Percentiles rank a stretch among this genome's conserved stretches.
phyloP scores from a whole-genome alignment of 1,140 invertebrate species.

The Rhagoletis zephyria region DNA sequence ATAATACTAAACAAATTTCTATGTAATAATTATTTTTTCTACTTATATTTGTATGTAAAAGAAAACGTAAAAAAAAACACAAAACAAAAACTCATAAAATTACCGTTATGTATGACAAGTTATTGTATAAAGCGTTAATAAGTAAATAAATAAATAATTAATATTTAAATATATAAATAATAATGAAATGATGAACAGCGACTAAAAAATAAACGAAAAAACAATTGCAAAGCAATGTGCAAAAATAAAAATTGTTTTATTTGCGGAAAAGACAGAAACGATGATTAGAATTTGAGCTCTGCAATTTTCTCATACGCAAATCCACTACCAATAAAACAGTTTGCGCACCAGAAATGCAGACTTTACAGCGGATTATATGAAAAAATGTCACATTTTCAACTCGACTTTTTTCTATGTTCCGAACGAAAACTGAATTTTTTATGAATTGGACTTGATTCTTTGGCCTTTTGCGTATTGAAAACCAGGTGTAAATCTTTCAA shows the following conservation, averaged over 20 bases:
- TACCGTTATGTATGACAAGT: slow-evolving; percentile 20
- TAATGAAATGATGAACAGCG: slow-evolving; percentile 11
- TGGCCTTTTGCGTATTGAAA: too few relatives aligned
- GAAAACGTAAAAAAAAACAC: not conserved
- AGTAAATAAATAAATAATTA: slow-evolving; percentile 32
- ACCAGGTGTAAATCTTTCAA: too few relatives aligned
- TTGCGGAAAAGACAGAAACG: not conserved
- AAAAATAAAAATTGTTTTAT: not conserved
- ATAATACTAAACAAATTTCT: slow-evolving; percentile 23
- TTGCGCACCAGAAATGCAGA: too few relatives aligned
- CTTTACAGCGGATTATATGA: too few relatives aligned
- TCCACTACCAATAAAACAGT: too few relatives aligned
- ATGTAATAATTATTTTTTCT: slow-evolving; percentile 44
- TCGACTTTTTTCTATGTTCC: too few relatives aligned
- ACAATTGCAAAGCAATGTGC: not conserved
- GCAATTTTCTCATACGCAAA: too few relatives aligned
- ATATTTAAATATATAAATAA: slow-evolving; percentile 7
- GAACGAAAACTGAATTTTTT: too few relatives aligned
- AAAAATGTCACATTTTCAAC: too few relatives aligned
- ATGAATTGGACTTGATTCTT: too few relatives aligned
- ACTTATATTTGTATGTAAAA: slow-evolving; percentile 51
- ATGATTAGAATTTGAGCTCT: too few relatives aligned
- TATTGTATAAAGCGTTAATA: slow-evolving; percentile 45
- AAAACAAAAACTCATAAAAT: not conserved
- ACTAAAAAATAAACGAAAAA: slow-evolving; percentile 23